A percentile compares a stretch with the other conserved stretches of the same genome.
Evolutionary conservation across 2,888 invertebrate species (phyloP).

Genomic region (Drosophila kambysellisi): DNA sequence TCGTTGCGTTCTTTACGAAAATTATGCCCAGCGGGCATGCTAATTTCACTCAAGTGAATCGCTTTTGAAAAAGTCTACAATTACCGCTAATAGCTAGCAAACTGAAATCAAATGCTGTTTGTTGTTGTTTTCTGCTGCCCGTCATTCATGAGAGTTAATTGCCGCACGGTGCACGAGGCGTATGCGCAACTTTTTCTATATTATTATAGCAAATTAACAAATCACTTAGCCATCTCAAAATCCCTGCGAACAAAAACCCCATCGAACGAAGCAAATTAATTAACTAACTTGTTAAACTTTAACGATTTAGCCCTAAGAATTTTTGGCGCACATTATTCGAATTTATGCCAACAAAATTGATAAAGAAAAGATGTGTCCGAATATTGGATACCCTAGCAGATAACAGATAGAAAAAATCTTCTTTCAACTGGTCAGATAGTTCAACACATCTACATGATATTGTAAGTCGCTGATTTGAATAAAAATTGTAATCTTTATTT

Average conservation of each 20-base stretch:
- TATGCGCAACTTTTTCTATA: conserved; percentile 50
- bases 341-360: conserved; percentile 35
- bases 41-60: conserved; percentile 72
- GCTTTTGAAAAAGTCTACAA: conserved; percentile 70
- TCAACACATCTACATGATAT: background rate
- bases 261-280: conserved; percentile 65
- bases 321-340: conserved; percentile 53
- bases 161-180: conserved; percentile 47
- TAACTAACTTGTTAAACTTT: conserved; percentile 73
- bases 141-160: conserved; percentile 70
- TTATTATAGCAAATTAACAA: conserved; percentile 71
- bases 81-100: conserved; percentile 72
- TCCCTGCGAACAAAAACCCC: conserved; percentile 16
- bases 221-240: conserved; percentile 63
- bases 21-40: conserved; percentile 74
- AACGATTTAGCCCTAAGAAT: conserved; percentile 56
- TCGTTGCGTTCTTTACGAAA: conserved; percentile 51
- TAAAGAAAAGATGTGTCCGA: background rate
- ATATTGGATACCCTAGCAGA: conserved; percentile 2
- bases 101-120: conserved; percentile 56
- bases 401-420: background rate
- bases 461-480: background rate
- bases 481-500: background rate
- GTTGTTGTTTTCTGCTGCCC: background rate
- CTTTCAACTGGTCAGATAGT: background rate